Evolutionary conservation across 2,888 invertebrate genomes (phyloP).

Genomic region (Nomada goodeniana): DNA sequence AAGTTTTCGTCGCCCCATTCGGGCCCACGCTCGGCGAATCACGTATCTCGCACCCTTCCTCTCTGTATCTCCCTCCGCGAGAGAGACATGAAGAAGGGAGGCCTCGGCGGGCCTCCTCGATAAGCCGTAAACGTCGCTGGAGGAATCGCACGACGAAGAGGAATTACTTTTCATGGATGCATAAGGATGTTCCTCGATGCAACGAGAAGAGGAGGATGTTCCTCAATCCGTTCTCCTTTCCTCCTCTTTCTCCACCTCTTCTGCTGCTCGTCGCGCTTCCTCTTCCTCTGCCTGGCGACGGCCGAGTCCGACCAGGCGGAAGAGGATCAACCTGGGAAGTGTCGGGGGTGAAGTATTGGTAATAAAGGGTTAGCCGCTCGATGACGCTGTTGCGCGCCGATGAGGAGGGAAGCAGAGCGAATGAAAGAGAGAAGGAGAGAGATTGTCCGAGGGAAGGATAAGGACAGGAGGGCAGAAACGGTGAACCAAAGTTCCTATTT

Average conservation of each 20-base stretch:
- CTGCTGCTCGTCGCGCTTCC: slow-evolving; percentile 45
- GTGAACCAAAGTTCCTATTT: slow-evolving; percentile 84
- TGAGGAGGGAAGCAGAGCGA: slow-evolving; percentile 44
- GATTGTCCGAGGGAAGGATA: slow-evolving; percentile 27
- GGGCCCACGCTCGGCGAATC: slow-evolving; percentile 53
- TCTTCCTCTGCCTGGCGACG: slow-evolving; percentile 70
- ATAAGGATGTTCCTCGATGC: slow-evolving; percentile 64
- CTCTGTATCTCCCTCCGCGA: not conserved
- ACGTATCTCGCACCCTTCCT: slow-evolving; percentile 5
- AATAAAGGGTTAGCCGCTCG: slow-evolving; percentile 30
- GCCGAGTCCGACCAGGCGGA: slow-evolving; percentile 71
- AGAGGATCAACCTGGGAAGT: slow-evolving; percentile 58
- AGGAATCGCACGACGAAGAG: not conserved
- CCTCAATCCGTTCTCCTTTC: slow-evolving; percentile 60
- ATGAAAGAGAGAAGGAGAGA: slow-evolving; percentile 38
- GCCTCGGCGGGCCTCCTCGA: slow-evolving; percentile 63
- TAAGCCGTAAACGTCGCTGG: slow-evolving; percentile 16
- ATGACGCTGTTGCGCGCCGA: slow-evolving; percentile 43
- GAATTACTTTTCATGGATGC: slow-evolving; percentile 30
- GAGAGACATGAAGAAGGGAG: slow-evolving; percentile 57
- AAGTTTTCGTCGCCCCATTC: slow-evolving; percentile 39
- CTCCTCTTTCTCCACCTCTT: slow-evolving; percentile 55
- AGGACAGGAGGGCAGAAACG: slow-evolving; percentile 58
- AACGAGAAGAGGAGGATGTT: slow-evolving; percentile 62
- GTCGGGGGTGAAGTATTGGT: slow-evolving; percentile 50